Conservation (phyloP, 2,113 vertebrate species). For the Platichthys flesus region DNA sequence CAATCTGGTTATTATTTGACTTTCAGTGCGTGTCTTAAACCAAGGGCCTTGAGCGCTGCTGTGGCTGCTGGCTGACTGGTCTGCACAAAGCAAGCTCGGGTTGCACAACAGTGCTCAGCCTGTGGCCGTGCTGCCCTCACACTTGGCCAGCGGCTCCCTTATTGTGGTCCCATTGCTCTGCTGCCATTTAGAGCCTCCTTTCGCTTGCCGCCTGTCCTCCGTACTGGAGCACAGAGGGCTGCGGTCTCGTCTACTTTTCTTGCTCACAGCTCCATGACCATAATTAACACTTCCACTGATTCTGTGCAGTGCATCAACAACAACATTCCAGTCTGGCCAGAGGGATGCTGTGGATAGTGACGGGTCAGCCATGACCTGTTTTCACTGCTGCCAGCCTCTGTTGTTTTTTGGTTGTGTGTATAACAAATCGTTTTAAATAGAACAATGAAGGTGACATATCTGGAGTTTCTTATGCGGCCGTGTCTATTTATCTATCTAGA, state of each 20-base stretch:
- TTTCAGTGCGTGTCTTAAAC: conserved; percentile 43
- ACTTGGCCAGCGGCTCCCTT: conserved; percentile 74
- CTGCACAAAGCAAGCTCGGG: conserved; percentile 41
- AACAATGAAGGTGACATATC: conserved; percentile 26
- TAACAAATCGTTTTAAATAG: conserved; percentile 43
- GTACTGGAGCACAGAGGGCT: conserved; percentile 61
- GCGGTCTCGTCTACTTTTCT: conserved; percentile 74
- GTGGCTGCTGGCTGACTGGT: conserved; percentile 52
- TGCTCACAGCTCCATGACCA: conserved; percentile 74
- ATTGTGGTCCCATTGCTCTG: conserved; percentile 76
- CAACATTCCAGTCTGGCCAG: conserved; percentile 81
- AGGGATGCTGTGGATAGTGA: conserved; percentile 44
- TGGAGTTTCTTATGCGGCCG: conserved; percentile 1
- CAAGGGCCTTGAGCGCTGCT: conserved; percentile 46
- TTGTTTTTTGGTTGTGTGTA: conserved; percentile 50
- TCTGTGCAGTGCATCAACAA: conserved; percentile 77
- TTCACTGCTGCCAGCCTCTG: conserved; percentile 57
- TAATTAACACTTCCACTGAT: conserved; percentile 82
- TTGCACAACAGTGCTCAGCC: conserved; percentile 70
- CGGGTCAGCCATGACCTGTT: conserved; percentile 60
- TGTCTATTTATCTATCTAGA: conserved; percentile 3
- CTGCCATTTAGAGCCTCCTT: conserved; percentile 72
- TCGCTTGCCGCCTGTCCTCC: conserved; percentile 46
- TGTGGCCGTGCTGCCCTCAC: conserved; percentile 72
- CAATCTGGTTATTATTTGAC: conserved; percentile 36